Base-by-base conservation (phyloP, 2,113 vertebrate species). In the Nycticorax nycticorax region DNA sequence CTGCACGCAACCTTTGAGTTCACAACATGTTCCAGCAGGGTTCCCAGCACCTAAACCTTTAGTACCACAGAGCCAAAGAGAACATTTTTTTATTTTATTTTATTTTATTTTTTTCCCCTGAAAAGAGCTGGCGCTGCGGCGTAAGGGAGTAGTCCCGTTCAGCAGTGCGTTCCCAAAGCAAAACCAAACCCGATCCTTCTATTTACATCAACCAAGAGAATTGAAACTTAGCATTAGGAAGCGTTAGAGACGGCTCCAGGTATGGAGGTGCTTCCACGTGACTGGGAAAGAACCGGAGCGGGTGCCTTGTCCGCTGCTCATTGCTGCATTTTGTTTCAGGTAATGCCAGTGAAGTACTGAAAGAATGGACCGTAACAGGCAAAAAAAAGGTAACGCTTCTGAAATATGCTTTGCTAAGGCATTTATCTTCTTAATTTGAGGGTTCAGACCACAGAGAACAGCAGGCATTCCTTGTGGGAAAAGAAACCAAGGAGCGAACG, bases 301-400 rank as follows among this genome's bases (percentile, higher is more conserved):
- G 18, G 2, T 45, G 53, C 75, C 19, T 10, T 5, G 2, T 12
- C 62, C 43, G 0, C 47, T 14, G 14, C 85, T 84, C 85, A 74
- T 39, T 3, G 8, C 57, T 86, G 35, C 5, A 9, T 84, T 94
- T 88, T 37, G 10, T 96, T 96, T 30, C 92, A 99, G 99, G 99
- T 27, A 99, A 98, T 50, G 99, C 99, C 73, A 97, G 97, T 26
- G 99, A 99, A 93, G 99, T 99, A 60, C 97, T 99, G 96, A 99
- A 99, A 96, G 99, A 99, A 95, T 99, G 99, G 99, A 99, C 98
- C 74, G 98, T 99, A 52, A 99, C 99, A 3, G 99, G 99, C 88
- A 99, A 99, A 96, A 99, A 99, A 98, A 99, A 99, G 99, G 99
- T 99, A 98, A 97, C 24, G 0, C 28, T 56, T 85, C 24, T 18